These are phyloP conservation scores for Petrocephalus sullivani DNA, from an alignment of 2,797 vertebrate genomes.

Conservation along the genomic window DNA sequence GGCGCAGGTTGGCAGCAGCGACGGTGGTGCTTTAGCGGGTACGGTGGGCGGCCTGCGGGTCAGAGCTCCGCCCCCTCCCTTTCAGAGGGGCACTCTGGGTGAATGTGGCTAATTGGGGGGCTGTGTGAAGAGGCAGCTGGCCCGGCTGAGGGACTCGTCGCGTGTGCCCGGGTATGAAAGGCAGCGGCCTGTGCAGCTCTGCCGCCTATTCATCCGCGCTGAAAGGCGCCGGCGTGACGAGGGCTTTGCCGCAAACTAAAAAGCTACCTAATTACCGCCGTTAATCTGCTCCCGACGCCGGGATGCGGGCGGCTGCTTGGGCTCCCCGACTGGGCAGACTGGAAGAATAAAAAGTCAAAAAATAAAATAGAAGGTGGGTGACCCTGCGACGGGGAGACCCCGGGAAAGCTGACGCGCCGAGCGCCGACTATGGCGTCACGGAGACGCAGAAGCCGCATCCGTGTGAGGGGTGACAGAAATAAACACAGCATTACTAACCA, in stretches of 20 bases:
- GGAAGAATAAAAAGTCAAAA: slow-evolving; percentile 50
- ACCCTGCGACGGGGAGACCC: not conserved
- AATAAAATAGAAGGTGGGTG: slow-evolving; percentile 36
- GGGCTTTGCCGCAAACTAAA: slow-evolving; percentile 40
- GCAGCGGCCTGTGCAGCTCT: slow-evolving; percentile 41
- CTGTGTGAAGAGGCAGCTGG: slow-evolving; percentile 83
- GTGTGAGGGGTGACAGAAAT: not conserved
- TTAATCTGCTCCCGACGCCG: slow-evolving; percentile 67
- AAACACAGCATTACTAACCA: not conserved
- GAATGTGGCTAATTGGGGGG: slow-evolving; percentile 86
- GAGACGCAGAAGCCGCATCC: not conserved
- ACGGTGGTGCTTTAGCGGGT: not conserved
- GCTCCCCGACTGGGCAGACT: slow-evolving; percentile 42
- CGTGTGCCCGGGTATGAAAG: slow-evolving; percentile 49
- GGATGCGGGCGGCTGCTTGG: slow-evolving; percentile 50
- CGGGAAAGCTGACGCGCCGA: slow-evolving; percentile 20
- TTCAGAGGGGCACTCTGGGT: slow-evolving; percentile 64
- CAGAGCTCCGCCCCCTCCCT: slow-evolving; percentile 2
- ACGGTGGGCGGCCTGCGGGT: not conserved
- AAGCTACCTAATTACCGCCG: slow-evolving; percentile 66
- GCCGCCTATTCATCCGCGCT: slow-evolving; percentile 47
- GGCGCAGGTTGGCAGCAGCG: not conserved
- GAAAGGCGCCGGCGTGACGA: slow-evolving; percentile 33
- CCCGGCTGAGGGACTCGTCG: slow-evolving; percentile 50
- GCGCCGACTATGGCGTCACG: not conserved